Base-by-base conservation (phyloP, 2,113 vertebrate species). In the Seriola rivoliana region DNA sequence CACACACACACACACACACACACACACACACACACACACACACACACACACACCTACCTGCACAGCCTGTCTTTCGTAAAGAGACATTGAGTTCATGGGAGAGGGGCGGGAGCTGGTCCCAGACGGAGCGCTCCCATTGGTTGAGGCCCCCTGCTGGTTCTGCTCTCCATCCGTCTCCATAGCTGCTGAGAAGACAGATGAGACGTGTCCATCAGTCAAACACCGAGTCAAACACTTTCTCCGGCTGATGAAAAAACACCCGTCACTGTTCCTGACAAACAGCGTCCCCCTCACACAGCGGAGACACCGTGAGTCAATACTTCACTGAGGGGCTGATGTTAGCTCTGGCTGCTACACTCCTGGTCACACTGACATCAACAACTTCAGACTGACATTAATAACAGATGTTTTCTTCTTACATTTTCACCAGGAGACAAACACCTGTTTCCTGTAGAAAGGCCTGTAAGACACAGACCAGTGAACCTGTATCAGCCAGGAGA, bases 91-190 rank as follows among this genome's bases (percentile, higher is more conserved):
- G 0, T 97, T 97, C 86, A 98, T 98, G 25, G 97, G 96, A 6
- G 93, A 92, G 75, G 97, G 96, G 71, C 97, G 96, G 78, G 96
- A 93, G 85, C 95, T 95, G 62, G 95, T 92, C 87, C 96, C 96
- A 5, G 97, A 96, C 11, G 95, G 81, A 40, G 96, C 89, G 84
- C 94, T 96, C 75, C 97, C 96, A 32, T 96, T 97, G 91, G 96
- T 84, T 32, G 97, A 96, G 87, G 88, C 85, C 55, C 89, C 94
- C 62, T 96, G 92, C 85, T 90, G 96, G 94, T 95, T 97, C 94
- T 97, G 97, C 85, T 98, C 97, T 19, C 96, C 97, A 82, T 97
- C 97, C 0, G 97, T 97, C 95, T 98, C 97, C 97, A 98, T 98
- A 91, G 84, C 85, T 85, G 80, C 85, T 38, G 79, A 70, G 32